Evolutionary conservation across 2,113 vertebrate genomes (phyloP), one percentile per base, ranked within the genome.

Genomic region (Orthochromis malagaraziensis): DNA sequence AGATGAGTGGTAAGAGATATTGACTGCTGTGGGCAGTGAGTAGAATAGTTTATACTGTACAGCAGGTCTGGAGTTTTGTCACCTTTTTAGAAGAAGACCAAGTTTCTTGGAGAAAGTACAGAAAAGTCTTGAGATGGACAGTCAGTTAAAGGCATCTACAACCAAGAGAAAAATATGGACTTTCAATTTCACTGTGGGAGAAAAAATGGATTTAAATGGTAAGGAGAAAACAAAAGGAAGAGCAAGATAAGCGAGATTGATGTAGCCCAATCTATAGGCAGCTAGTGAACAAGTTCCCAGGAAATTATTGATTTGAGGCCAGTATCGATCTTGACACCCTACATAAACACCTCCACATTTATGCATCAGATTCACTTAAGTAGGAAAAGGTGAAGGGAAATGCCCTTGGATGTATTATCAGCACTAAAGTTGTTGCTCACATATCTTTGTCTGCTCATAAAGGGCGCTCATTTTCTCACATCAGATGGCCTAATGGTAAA

Each of bases 281-380:
- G 73, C 87, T 26, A 79, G 83, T 86, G 83, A 85, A 58, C 84
- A 87, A 77, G 82, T 87, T 93, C 91, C 73, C 92, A 87, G 88
- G 90, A 92, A 81, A 70, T 38, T 92, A 95, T 95, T 87, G 95
- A 95, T 92, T 84, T 54, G 60, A 91, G 87, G 83, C 75, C 33
- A 19, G 17, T 73, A 92, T 93, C 89, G 94, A 96, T 94, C 82
- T 89, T 51, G 83, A 93, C 85, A 87, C 89, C 14, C 40, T 94
- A 91, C 93, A 94, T 90, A 94, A 94, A 93, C 87, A 91, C 89
- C 54, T 79, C 73, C 88, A 55, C 75, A 85, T 92, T 92, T 79
- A 91, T 94, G 87, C 90, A 85, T 85, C 83, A 57, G 11, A 90
- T 83, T 93, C 92, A 90, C 92, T 88, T 63, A 73, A 91, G 87